Conservation (phyloP, 2,113 vertebrate species). For the Tenrec ecaudatus region DNA sequence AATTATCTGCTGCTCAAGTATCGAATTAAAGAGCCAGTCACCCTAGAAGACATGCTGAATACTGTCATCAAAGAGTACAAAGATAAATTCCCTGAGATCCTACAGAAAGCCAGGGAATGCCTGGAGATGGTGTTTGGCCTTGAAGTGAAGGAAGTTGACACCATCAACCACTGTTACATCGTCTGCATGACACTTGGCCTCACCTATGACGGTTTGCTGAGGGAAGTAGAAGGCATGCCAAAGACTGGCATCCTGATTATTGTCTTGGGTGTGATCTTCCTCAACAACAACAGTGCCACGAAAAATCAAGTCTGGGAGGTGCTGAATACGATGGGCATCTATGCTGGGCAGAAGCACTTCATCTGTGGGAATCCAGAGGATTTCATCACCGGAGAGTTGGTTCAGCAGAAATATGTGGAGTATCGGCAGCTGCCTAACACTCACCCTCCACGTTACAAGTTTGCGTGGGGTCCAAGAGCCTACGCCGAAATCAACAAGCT, state of each 20-base stretch:
- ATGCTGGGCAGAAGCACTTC: not conserved
- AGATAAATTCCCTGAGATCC: not conserved
- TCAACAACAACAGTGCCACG: conserved; percentile 30
- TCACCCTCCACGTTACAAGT: conserved; percentile 9
- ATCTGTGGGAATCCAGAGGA: conserved; percentile 29
- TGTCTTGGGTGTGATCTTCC: conserved; percentile 43
- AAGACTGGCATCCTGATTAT: conserved; percentile 61
- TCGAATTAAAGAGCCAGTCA: not conserved
- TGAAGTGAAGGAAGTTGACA: conserved; percentile 52
- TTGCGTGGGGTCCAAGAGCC: conserved; percentile 37
- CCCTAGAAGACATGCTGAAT: conserved; percentile 25
- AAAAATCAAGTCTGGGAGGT: conserved; percentile 54
- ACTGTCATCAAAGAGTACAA: not conserved
- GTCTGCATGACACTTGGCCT: conserved; percentile 48
- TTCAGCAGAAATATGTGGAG: conserved; percentile 46
- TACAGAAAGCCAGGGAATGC: not conserved
- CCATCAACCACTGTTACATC: not conserved
- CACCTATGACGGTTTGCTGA: conserved; percentile 55
- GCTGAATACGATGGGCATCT: not conserved
- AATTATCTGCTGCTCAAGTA: conserved; percentile 55
- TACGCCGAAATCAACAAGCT: conserved; percentile 48
- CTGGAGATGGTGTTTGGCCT: conserved; percentile 57
- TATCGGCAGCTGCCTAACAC: not conserved
- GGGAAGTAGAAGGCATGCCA: not conserved
- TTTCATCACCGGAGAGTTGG: conserved; percentile 10